phyloP scores from a whole-genome alignment of 2,797 vertebrate genomes.

The Tamandua tetradactyla region DNA sequence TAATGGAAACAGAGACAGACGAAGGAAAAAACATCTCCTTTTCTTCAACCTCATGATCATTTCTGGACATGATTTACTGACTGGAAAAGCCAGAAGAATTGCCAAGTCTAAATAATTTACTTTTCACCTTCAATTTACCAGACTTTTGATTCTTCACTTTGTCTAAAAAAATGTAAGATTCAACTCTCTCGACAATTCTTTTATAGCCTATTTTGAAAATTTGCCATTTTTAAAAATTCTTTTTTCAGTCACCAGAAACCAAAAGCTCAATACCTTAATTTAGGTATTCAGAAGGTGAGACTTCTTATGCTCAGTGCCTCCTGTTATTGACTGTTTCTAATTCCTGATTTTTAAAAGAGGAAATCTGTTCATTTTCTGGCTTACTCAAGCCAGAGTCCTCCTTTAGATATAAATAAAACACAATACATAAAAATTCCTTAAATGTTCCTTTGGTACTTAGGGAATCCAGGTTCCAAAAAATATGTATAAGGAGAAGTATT shows the following conservation, averaged over 20 bases:
- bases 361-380: not conserved
- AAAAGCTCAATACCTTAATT: not conserved
- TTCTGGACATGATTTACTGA: not conserved
- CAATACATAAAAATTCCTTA: not conserved
- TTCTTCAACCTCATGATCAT: not conserved
- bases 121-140: not conserved
- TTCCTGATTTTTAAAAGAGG: not conserved
- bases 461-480: not conserved
- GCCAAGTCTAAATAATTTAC: not conserved
- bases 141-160: not conserved
- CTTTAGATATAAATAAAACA: not conserved
- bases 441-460: not conserved
- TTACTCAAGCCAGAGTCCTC: not conserved
- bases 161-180: not conserved
- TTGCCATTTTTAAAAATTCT: not conserved
- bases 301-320: not conserved
- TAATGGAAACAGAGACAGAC: not conserved
- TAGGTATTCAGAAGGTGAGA: not conserved
- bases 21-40: not conserved
- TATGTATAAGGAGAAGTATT: not conserved
- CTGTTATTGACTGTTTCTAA: not conserved
- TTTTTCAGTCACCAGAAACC: not conserved
- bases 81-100: not conserved
- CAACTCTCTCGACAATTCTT: not conserved
- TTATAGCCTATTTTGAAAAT: not conserved